Evolutionary conservation across 1,140 invertebrate species (phyloP).

Genomic region (Limonius californicus): DNA sequence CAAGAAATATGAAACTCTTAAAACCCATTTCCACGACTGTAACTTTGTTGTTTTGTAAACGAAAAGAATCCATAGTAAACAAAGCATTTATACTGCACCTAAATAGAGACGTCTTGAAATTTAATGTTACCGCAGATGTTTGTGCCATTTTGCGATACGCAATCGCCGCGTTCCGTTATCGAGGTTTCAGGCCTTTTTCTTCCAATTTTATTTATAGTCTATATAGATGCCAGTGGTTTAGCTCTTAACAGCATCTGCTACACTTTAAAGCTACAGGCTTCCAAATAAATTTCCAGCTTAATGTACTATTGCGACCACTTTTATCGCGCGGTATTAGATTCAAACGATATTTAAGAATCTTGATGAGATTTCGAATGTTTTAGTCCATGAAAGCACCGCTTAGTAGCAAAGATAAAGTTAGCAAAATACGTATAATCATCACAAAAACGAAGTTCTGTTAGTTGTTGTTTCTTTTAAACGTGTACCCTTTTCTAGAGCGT

Average conservation of each 20-base stretch:
- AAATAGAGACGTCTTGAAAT: not conserved
- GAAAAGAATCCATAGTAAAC: no score
- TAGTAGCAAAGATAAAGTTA: no score
- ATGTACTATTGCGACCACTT: constrained; percentile 3
- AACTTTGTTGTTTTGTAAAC: no score
- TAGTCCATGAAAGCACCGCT: no score
- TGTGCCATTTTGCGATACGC: constrained; percentile 6
- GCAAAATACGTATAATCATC: no score
- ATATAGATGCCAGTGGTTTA: constrained; percentile 11
- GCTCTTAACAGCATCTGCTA: constrained; percentile 12
- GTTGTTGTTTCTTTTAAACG: no score
- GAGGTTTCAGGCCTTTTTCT: constrained; percentile 5
- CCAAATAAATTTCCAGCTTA: constrained; percentile 5
- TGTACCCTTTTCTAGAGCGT: no score
- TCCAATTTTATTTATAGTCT: constrained; percentile 14
- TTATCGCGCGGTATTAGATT: not conserved
- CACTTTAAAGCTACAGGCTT: constrained; percentile 8
- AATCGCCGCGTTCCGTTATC: constrained; percentile 8
- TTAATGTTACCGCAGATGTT: not conserved
- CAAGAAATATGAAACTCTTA: no score
- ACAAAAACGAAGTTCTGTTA: no score
- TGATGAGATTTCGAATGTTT: not conserved
- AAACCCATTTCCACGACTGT: no score
- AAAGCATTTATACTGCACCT: no score
- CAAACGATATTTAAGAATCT: not conserved